Base-by-base conservation (phyloP, 2,888 invertebrate species). In the Standfussiana lucernea region DNA sequence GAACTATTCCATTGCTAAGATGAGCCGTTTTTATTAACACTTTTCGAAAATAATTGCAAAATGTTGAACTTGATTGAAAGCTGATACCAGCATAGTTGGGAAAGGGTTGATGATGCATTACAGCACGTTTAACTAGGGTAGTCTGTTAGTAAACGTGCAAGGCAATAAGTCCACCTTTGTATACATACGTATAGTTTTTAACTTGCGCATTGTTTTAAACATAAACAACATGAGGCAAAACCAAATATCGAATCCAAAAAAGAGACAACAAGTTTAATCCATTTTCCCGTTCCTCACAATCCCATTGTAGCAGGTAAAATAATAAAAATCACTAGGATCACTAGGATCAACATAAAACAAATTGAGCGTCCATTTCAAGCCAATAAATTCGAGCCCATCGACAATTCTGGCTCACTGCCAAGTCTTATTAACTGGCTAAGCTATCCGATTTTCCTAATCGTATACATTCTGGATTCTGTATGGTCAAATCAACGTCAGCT, bases 401-500 rank as follows among this genome's bases (percentile, higher is more conserved):
- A 28, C 40, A 28, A 47, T 61, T 61, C n/a, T 77, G 83, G 83
- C 68, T 13, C 40, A 37, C 37, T 40, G 80, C 74, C 80, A 83
- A 35, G 69, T 74, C 69, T 69, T 72, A 79, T 72, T 72, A 75
- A 45, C 47, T 28, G 15, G 32, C 35, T 71, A 28, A 75, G 64
- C 56, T 28, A 66, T 21, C 50, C 53, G 28, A 72, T 62, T 59
- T 69, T n/a, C 62, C 67, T 82, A 78, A 83, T 77, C 53, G 50
- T 62, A 65, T 69, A 74, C 71, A 72, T 82, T 85, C 32, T 72
- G 74, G 61, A 72, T 72, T 74, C 40, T 45, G 53, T n/a, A 5
- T n/a, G 59, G 78, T 69, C 68, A 72, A 70, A 72, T 84, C 18
- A n/a, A 40, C 7, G 75, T 78, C 85, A 78, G 65, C 37, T 69